Evolutionary conservation across 2,888 invertebrate genomes (phyloP).

Genomic region (Koerneria pararmatus): DNA sequence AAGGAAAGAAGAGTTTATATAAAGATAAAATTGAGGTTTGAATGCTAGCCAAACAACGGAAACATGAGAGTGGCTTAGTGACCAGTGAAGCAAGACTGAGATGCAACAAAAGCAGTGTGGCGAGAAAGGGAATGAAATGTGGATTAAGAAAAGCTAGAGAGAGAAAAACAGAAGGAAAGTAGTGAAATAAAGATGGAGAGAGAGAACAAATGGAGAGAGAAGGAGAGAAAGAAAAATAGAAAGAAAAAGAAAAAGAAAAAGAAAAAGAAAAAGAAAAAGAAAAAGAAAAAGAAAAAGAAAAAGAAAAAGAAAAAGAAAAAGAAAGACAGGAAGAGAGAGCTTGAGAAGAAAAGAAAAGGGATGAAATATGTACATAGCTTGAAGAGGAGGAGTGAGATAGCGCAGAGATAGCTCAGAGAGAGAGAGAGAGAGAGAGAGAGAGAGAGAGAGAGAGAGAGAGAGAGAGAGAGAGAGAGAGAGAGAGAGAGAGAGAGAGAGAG

Average conservation of each 20-base stretch:
- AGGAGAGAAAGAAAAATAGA: constrained; percentile 3
- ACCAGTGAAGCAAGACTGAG: too few relatives aligned
- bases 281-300: neutral
- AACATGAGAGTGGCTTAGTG: too few relatives aligned
- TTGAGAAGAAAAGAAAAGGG: neutral
- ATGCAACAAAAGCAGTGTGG: too few relatives aligned
- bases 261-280: neutral
- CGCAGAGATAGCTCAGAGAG: neutral
- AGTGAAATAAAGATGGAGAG: too few relatives aligned
- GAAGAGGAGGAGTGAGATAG: neutral
- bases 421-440: constrained; percentile 11
- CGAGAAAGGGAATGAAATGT: too few relatives aligned
- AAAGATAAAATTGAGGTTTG: too few relatives aligned
- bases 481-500: constrained; percentile 3
- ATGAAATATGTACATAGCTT: neutral
- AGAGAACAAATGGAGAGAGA: neutral
- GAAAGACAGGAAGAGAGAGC: constrained; percentile 2
- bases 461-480: constrained; percentile 1
- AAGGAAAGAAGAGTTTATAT: too few relatives aligned
- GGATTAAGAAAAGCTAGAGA: too few relatives aligned
- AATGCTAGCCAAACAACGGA: too few relatives aligned
- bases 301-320: neutral
- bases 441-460: neutral
- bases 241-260: neutral
- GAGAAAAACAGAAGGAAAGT: too few relatives aligned